Percentiles rank a stretch among this genome's conserved stretches.
phyloP scores from a whole-genome alignment of 1,140 invertebrate species.

The Plodia interpunctella region DNA sequence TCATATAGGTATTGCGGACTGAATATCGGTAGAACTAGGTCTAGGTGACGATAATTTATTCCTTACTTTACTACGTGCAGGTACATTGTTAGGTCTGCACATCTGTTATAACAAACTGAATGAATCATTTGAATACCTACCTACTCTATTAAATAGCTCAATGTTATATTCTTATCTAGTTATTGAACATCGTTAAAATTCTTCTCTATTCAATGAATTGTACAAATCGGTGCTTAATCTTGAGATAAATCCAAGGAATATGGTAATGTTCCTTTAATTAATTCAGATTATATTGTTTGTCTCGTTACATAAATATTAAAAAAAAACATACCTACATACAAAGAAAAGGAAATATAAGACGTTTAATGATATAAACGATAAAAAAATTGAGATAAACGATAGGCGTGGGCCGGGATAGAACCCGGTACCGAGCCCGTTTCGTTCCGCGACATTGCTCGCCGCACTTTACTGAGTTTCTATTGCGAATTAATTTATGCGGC shows the following conservation, averaged over 20 bases:
- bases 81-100: background rate
- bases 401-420: slow-evolving; percentile 33
- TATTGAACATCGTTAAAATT: background rate
- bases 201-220: background rate
- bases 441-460: slow-evolving; percentile 38
- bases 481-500: slow-evolving; percentile 42
- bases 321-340: slow-evolving; percentile 1
- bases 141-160: background rate
- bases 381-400: slow-evolving; percentile 35
- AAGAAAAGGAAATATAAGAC: slow-evolving; percentile 33
- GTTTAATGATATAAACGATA: slow-evolving; percentile 31
- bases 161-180: background rate
- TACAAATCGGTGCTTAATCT: too few species aligned
- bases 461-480: slow-evolving; percentile 18
- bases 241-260: slow-evolving; percentile 14
- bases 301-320: background rate
- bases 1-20: background rate
- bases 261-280: too few species aligned
- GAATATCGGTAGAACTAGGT: background rate
- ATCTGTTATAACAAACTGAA: background rate
- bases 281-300: background rate
- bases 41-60: background rate
- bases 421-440: slow-evolving; percentile 23
- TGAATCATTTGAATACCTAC: background rate
- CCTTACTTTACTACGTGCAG: background rate